Evolutionary conservation across 2,888 invertebrate species (phyloP).

Genomic region (Euplagia quadripunctaria): DNA sequence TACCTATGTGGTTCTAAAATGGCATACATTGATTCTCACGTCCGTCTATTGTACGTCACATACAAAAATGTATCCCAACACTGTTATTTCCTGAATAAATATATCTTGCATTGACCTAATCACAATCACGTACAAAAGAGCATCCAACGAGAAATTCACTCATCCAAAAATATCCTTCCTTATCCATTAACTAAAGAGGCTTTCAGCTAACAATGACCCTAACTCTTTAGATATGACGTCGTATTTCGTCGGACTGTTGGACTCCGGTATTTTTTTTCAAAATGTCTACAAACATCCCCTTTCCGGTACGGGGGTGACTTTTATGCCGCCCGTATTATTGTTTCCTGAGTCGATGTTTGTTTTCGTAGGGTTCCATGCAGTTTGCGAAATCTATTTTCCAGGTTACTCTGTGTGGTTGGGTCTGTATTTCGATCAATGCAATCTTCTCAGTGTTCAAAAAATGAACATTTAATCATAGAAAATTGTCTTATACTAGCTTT

Average conservation of each 20-base stretch:
- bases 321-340: conserved; percentile 48
- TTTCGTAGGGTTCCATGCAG: conserved; percentile 3
- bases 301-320: conserved; percentile 46
- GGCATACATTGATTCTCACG: background rate
- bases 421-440: background rate
- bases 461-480: no score
- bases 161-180: conserved; percentile 32
- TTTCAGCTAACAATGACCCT: conserved; percentile 44
- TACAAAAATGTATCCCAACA: background rate
- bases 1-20: background rate
- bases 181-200: conserved; percentile 49
- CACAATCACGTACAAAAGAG: conserved; percentile 11
- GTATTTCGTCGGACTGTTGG: conserved; percentile 26
- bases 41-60: background rate
- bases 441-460: background rate
- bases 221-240: conserved; percentile 35
- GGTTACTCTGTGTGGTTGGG: background rate
- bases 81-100: conserved; percentile 1
- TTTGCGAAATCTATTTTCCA: background rate
- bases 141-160: conserved; percentile 21
- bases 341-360: conserved; percentile 45
- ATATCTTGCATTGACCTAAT: background rate
- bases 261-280: conserved; percentile 30
- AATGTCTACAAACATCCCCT: conserved; percentile 48
- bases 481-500: no score